Percentiles rank a stretch among this genome's conserved stretches.
phyloP scores from a whole-genome alignment of 2,113 vertebrate genomes.

The Falco punctatus region DNA sequence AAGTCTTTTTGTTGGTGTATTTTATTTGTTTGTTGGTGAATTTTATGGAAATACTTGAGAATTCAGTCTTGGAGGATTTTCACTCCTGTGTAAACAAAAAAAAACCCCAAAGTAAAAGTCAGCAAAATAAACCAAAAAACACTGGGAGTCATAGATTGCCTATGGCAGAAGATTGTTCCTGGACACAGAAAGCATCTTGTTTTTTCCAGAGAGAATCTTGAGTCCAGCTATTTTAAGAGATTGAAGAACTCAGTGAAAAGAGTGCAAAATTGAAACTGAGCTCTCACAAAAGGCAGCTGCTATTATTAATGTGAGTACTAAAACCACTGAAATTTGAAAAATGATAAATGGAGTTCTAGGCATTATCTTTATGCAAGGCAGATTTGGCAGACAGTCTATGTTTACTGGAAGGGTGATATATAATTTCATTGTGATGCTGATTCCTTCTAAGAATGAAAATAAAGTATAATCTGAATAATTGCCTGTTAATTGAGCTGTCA shows the following conservation, averaged over 20 bases:
- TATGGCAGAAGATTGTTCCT: background rate
- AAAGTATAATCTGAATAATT: slow-evolving; percentile 15
- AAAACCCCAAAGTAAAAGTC: background rate
- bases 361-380: slow-evolving; percentile 12
- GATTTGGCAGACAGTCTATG: slow-evolving; percentile 4
- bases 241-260: background rate
- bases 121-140: background rate
- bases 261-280: background rate
- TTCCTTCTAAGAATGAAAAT: slow-evolving; percentile 29
- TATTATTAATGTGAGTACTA: background rate
- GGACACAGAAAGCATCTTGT: background rate
- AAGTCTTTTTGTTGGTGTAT: background rate
- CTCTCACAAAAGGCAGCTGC: background rate
- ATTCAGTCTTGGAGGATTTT: background rate
- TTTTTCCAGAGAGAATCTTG: background rate
- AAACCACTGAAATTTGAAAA: background rate
- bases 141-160: background rate
- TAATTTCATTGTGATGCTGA: background rate
- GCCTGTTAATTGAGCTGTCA: slow-evolving; percentile 28
- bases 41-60: background rate
- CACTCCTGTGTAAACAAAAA: background rate
- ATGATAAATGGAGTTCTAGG: background rate
- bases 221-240: background rate
- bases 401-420: slow-evolving; percentile 1
- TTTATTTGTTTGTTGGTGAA: background rate